Conservation (phyloP, 1,140 invertebrate species). For the Choristoneura fumiferana region DNA sequence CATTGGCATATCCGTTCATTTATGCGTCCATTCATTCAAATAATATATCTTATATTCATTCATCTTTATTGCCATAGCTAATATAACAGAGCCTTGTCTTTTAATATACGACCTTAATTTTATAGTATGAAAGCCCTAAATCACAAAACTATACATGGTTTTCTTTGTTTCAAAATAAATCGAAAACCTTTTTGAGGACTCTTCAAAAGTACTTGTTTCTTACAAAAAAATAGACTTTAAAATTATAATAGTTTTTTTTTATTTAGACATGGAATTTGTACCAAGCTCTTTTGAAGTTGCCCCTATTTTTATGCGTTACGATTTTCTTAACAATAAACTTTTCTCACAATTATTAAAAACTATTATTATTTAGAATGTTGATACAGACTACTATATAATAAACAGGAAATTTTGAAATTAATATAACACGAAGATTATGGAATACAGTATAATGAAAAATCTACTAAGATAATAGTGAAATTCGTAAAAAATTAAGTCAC, state of each 20-base stretch:
- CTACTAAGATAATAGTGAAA: background rate
- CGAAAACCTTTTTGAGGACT: background rate
- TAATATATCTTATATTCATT: background rate
- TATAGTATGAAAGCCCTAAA: background rate
- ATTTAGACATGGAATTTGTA: too few species aligned
- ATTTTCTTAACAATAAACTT: background rate
- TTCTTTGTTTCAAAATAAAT: background rate
- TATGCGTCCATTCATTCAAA: background rate
- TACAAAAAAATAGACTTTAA: too few species aligned
- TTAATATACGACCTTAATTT: background rate
- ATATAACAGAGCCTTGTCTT: conserved; percentile 11
- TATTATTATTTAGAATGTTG: conserved; percentile 15
- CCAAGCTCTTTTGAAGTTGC: too few species aligned
- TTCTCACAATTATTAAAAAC: conserved; percentile 12
- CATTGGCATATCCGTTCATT: too few species aligned
- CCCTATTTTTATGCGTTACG: too few species aligned
- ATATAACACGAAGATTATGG: background rate
- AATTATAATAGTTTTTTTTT: too few species aligned
- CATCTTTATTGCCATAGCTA: conserved; percentile 16
- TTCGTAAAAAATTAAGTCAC: conserved; percentile 11
- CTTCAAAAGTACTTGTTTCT: too few species aligned
- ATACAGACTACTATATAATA: background rate
- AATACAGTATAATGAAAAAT: background rate
- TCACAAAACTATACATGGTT: conserved; percentile 14
- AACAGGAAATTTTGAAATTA: background rate